Conservation (phyloP, 2,888 invertebrate genomes). For the Matsumyia berberina region DNA sequence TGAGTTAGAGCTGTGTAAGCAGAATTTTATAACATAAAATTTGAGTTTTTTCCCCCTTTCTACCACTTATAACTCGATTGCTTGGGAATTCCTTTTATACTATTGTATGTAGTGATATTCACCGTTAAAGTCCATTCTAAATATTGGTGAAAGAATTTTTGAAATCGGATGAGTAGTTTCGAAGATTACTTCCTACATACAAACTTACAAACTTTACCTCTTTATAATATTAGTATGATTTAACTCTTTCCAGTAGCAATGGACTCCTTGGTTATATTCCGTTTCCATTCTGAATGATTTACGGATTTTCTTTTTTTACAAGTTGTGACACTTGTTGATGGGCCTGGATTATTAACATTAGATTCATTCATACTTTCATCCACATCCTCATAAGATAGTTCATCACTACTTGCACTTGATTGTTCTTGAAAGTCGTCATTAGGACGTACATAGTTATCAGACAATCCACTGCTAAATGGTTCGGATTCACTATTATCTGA, state of each 20-base stretch:
- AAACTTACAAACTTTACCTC: too few species aligned
- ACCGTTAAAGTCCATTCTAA: too few species aligned
- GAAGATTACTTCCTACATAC: too few species aligned
- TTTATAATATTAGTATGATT: too few species aligned
- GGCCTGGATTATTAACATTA: constrained; percentile 30
- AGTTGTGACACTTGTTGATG: constrained; percentile 26
- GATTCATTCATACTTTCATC: constrained; percentile 21
- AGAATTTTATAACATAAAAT: too few species aligned
- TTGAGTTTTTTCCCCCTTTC: too few species aligned
- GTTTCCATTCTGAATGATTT: constrained; percentile 30
- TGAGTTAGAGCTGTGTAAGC: too few species aligned
- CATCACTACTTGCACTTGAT: constrained; percentile 24
- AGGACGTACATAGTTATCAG: constrained; percentile 22
- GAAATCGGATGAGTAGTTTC: too few species aligned
- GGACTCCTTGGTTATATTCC: constrained; percentile 21
- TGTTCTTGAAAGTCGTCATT: constrained; percentile 17
- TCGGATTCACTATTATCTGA: constrained; percentile 23
- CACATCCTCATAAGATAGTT: constrained; percentile 13
- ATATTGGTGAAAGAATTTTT: too few species aligned
- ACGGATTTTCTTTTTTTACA: constrained; percentile 32
- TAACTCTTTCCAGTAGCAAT: constrained; percentile 23
- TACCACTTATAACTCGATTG: too few species aligned
- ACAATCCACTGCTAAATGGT: constrained; percentile 29
- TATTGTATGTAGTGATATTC: too few species aligned
- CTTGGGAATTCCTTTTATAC: too few species aligned